Conservation (phyloP, 2,888 invertebrate genomes). For the Myopa testacea region DNA sequence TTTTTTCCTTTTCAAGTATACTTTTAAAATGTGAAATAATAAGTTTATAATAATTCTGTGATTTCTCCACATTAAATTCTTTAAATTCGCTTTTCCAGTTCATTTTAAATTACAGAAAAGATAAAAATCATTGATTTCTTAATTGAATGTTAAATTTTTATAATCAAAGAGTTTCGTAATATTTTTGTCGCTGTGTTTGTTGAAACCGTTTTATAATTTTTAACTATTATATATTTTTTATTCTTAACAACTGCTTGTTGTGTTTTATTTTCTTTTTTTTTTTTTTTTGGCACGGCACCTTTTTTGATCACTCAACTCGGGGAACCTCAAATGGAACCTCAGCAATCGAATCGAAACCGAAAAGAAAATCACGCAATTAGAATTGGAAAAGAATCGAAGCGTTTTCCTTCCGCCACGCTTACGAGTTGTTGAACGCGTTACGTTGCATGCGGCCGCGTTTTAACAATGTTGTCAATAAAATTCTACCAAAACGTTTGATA, state of each 20-base stretch:
- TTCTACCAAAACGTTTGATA: conserved; percentile 42
- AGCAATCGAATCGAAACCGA: background rate
- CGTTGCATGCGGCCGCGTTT: conserved; percentile 36
- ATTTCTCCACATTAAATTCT: too few relatives aligned
- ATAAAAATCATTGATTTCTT: too few relatives aligned
- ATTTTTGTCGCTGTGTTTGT: background rate
- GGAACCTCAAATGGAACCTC: background rate
- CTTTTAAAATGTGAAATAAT: too few relatives aligned
- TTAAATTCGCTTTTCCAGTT: too few relatives aligned
- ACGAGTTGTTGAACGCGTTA: conserved; percentile 31
- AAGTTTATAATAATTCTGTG: too few relatives aligned
- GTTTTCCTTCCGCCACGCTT: conserved; percentile 36
- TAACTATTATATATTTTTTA: background rate
- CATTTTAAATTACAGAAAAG: too few relatives aligned
- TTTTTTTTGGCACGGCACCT: background rate
- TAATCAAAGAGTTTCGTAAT: too few relatives aligned
- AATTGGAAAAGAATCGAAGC: background rate
- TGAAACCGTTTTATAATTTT: background rate
- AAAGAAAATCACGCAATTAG: conserved; percentile 2
- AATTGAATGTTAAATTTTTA: too few relatives aligned
- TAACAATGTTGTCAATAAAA: conserved; percentile 42
- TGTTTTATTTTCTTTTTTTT: background rate
- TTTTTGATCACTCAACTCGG: background rate
- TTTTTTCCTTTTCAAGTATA: too few relatives aligned
- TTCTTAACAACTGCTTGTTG: too few relatives aligned